A percentile compares a stretch with the other conserved stretches of the same genome.
phyloP scores from a whole-genome alignment of 1,140 invertebrate species.

The Eumaeus atala region DNA sequence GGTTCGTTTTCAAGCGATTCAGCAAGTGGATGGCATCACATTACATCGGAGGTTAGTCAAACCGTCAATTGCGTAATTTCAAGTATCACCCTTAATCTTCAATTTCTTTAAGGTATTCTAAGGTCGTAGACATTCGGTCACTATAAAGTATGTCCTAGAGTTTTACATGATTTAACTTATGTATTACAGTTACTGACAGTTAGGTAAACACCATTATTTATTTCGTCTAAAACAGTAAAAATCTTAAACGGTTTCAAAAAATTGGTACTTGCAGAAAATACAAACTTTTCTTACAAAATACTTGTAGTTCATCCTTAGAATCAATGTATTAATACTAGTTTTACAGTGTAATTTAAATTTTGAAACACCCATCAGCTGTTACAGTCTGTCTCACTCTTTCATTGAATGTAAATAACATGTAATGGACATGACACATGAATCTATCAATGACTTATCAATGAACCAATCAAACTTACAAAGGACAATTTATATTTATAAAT shows the following conservation, averaged over 20 bases:
- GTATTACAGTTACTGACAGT: background rate
- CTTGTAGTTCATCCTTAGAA: too few relatives aligned
- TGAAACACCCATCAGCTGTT: background rate
- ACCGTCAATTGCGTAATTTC: constrained; percentile 17
- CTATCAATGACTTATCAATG: too few relatives aligned
- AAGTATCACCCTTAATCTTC: constrained; percentile 2
- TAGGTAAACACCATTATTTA: background rate
- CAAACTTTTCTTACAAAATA: too few relatives aligned
- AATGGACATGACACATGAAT: too few relatives aligned
- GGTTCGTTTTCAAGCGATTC: constrained; percentile 78
- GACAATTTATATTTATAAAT: too few relatives aligned
- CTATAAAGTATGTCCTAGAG: background rate
- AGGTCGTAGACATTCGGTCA: constrained; percentile 5
- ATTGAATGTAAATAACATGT: background rate
- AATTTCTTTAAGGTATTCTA: constrained; percentile 6
- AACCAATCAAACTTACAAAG: too few relatives aligned
- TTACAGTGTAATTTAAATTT: too few relatives aligned
- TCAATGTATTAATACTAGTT: too few relatives aligned
- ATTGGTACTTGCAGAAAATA: too few relatives aligned
- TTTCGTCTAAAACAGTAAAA: too few relatives aligned
- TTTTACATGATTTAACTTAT: constrained; percentile 1
- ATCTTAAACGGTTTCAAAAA: too few relatives aligned
- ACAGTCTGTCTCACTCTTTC: constrained; percentile 1
- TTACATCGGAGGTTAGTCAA: constrained; percentile 74
- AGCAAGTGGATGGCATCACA: constrained; percentile 73